A percentile compares a stretch with the other conserved stretches of the same genome.
Evolutionary conservation across 2,888 invertebrate genomes (phyloP).

Genomic region (Drosophila monieri): DNA sequence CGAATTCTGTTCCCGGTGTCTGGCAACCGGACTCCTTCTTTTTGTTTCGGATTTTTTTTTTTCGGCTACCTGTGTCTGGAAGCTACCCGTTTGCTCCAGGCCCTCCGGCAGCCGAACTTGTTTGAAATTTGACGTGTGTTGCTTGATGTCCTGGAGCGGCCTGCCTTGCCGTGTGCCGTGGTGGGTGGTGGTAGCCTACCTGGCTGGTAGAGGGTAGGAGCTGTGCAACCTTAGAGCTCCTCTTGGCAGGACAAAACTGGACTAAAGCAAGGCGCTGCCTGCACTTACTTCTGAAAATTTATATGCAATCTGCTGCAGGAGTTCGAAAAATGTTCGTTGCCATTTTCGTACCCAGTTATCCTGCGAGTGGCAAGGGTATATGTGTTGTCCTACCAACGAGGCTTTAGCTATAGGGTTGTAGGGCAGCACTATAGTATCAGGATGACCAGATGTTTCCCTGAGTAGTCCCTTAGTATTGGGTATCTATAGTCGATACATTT

Average conservation of each 20-base stretch:
- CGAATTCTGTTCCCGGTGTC: constrained; percentile 23
- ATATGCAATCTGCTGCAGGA: constrained; percentile 63
- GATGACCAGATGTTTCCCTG: no score
- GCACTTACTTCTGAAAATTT: constrained; percentile 73
- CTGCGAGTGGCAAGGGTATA: not conserved
- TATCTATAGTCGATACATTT: not conserved
- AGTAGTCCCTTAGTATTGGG: not conserved
- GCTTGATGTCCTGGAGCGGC: constrained; percentile 51
- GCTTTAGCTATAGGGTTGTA: not conserved
- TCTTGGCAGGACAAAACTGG: constrained; percentile 3
- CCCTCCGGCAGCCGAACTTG: constrained; percentile 75
- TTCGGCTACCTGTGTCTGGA: constrained; percentile 45
- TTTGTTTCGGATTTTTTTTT: constrained; percentile 32
- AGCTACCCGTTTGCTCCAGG: constrained; percentile 65
- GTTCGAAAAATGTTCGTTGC: constrained; percentile 73
- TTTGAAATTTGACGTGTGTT: constrained; percentile 74
- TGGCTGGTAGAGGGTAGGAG: not conserved
- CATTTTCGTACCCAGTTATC: constrained; percentile 57
- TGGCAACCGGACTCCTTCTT: constrained; percentile 28
- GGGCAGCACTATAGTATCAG: not conserved
- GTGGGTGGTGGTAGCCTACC: not conserved
- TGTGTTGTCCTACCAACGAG: not conserved
- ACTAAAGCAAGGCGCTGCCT: constrained; percentile 26
- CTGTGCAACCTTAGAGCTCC: constrained; percentile 6
- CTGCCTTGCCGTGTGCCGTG: not conserved